These are phyloP conservation scores for Caerostris darwini DNA, from an alignment of 1,140 invertebrate species.

Conservation along the genomic window DNA sequence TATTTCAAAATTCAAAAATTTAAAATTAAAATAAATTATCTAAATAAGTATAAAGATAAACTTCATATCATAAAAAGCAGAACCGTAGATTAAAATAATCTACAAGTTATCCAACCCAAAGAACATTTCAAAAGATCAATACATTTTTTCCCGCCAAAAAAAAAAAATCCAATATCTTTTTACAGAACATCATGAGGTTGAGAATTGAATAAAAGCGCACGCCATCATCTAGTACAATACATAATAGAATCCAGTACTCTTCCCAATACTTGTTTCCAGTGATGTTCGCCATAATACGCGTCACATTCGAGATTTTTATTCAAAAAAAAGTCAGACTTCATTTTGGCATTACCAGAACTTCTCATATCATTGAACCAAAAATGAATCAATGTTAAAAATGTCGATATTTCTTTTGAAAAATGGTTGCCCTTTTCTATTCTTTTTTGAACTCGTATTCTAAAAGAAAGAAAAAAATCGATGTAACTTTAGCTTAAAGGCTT, in stretches of 20 bases:
- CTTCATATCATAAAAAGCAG: no score
- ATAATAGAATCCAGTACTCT: neutral
- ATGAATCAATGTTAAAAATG: neutral
- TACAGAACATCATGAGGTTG: no score
- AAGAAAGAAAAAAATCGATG: neutral
- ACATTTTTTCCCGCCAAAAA: no score
- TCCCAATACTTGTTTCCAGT: neutral
- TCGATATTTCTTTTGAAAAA: neutral
- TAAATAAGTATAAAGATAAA: no score
- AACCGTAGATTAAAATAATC: no score
- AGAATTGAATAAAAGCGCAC: no score
- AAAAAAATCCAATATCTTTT: no score
- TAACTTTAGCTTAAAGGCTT: neutral
- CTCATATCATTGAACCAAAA: neutral
- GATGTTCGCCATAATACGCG: neutral
- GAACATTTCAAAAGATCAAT: no score
- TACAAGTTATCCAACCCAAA: no score
- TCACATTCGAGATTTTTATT: neutral
- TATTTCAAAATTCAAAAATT: no score
- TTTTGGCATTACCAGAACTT: neutral
- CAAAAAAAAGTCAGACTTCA: neutral
- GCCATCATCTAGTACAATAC: no score
- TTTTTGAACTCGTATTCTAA: neutral
- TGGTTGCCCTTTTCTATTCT: neutral
- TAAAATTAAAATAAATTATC: no score